Base-by-base conservation (phyloP, 2,888 invertebrate genomes). In the Archips crataeganus region DNA sequence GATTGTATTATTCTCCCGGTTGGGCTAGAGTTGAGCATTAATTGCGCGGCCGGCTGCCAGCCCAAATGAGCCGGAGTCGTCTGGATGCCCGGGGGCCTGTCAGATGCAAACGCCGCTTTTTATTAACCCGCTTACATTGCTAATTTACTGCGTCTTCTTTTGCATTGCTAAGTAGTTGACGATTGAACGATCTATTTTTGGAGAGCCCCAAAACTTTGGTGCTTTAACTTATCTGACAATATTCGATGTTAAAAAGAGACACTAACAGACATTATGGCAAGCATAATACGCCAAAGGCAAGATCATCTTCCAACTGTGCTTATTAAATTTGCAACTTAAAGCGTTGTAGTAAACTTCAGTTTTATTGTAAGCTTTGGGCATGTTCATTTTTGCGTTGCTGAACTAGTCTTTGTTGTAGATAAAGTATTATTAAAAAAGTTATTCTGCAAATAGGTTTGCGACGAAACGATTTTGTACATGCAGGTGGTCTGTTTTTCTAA, bases 71-170 rank as follows among this genome's bases (percentile, higher is more conserved):
- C 74, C 66, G 59, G 39, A 54, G 61, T 62, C 71, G 34, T 51
- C 49, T 13, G 42, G 67, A n/a, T 67, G 13, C 68, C 70, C 66
- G 71, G 68, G 66, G 61, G 75, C 75, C 78, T 79, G 80, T 81
- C 81, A 80, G 75, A 77, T 71, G 76, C 81, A 81, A 79, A 73
- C 76, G 75, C 76, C 60, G 63, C 71, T 70, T 71, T 78, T 77
- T 77, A 76, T 75, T 64, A 75, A 69, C 67, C 73, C 71, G 62
- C 70, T 72, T 71, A 73, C 68, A 71, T 65, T 67, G 70, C 67
- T 67, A 68, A 76, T 76, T 75, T 75, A 73, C 76, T 64, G 66
- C 15, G 57, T 64, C 59, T 73, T 63, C 62, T 59, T 62, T 67
- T 63, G 70, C 49, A 66, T 68, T n/a, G 23, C 47, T 68, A 39